Conservation (phyloP, 1,140 invertebrate species). For the Teleopsis dalmanni region DNA sequence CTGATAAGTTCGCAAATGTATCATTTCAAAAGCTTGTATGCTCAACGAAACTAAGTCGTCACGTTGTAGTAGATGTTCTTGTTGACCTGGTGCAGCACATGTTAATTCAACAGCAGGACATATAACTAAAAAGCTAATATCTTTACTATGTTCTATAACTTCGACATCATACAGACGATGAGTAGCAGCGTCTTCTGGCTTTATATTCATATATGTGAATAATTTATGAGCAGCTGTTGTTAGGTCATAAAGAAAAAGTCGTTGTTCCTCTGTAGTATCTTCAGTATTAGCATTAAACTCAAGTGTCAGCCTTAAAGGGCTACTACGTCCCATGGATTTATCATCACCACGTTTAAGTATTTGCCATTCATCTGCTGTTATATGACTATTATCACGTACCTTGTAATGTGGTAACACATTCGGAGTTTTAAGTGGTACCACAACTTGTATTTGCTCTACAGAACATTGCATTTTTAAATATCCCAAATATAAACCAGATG, state of each 20-base stretch:
- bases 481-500: slow-evolving; percentile 83
- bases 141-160: slow-evolving; percentile 79
- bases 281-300: slow-evolving; percentile 45
- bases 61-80: slow-evolving; percentile 69
- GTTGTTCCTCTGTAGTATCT: slow-evolving; percentile 63
- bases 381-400: slow-evolving; percentile 88
- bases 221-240: slow-evolving; percentile 62
- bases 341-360: slow-evolving; percentile 52
- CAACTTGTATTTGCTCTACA: slow-evolving; percentile 87
- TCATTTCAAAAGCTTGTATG: slow-evolving; percentile 83
- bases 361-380: slow-evolving; percentile 91
- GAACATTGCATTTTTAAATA: slow-evolving; percentile 94
- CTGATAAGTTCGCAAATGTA: slow-evolving; percentile 86
- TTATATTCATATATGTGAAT: slow-evolving; percentile 73
- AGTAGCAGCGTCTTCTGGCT: slow-evolving; percentile 54
- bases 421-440: slow-evolving; percentile 82
- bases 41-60: slow-evolving; percentile 77
- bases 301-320: slow-evolving; percentile 43
- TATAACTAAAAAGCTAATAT: slow-evolving; percentile 83
- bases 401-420: slow-evolving; percentile 90
- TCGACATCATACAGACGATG: slow-evolving; percentile 85
- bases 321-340: slow-evolving; percentile 28
- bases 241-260: slow-evolving; percentile 68
- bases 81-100: slow-evolving; percentile 82
- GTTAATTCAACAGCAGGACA: slow-evolving; percentile 84